Percentiles rank a stretch among this genome's conserved stretches.
phyloP scores from a whole-genome alignment of 2,113 vertebrate genomes.

The Protobothrops mucrosquamatus region DNA sequence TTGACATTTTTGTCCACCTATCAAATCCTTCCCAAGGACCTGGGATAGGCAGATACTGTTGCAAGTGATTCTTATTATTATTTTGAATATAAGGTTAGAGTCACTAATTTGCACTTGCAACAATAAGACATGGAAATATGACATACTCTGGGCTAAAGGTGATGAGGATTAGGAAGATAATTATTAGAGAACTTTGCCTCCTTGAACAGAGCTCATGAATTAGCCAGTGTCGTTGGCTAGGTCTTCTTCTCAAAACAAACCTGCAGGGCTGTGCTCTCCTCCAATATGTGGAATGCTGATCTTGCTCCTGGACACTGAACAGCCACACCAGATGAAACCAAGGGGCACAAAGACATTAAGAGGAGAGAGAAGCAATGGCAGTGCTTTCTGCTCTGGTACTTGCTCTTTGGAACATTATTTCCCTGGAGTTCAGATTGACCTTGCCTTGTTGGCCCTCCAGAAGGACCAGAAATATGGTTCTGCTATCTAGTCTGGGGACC shows the following conservation, averaged over 20 bases:
- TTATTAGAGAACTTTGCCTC: slow-evolving; percentile 50
- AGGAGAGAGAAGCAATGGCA: slow-evolving; percentile 66
- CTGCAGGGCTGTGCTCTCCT: slow-evolving; percentile 45
- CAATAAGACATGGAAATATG: slow-evolving; percentile 69
- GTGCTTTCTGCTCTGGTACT: neutral
- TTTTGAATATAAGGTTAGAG: slow-evolving; percentile 55
- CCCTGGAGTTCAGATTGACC: neutral
- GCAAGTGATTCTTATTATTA: neutral
- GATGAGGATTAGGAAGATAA: slow-evolving; percentile 65
- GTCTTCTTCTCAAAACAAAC: slow-evolving; percentile 18
- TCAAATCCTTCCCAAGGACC: neutral
- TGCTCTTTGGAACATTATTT: neutral
- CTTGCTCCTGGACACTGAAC: slow-evolving; percentile 58
- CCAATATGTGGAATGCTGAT: slow-evolving; percentile 71
- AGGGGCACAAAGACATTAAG: slow-evolving; percentile 55
- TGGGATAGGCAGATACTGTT: neutral
- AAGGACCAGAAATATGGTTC: neutral
- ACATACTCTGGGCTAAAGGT: slow-evolving; percentile 59
- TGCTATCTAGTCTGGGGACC: neutral
- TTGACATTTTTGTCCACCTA: neutral
- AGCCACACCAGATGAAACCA: slow-evolving; percentile 62
- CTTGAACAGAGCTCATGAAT: slow-evolving; percentile 65
- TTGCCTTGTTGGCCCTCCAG: neutral
- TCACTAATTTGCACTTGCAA: slow-evolving; percentile 73
- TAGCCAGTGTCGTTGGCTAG: slow-evolving; percentile 65